Evolutionary conservation across 92 coral and sea anemone species (phyloP).

Genomic region (Porites rus): DNA sequence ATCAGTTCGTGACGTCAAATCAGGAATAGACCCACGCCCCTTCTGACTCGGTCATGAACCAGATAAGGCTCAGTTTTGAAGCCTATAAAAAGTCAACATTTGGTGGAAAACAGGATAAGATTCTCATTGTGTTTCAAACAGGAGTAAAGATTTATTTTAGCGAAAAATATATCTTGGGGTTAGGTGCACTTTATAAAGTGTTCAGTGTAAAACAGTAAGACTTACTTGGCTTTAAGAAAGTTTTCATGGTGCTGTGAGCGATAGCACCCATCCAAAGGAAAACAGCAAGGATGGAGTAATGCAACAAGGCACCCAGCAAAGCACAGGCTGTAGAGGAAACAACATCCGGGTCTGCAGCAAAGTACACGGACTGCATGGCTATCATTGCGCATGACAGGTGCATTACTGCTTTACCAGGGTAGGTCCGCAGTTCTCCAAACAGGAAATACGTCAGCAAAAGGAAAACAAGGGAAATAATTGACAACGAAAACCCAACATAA

Average conservation of each 20-base stretch:
- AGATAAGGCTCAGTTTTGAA: not conserved
- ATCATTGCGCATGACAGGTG: constrained; percentile 47
- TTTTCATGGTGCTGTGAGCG: constrained; percentile 51
- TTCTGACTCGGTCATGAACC: not conserved
- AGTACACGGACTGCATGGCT: constrained; percentile 17
- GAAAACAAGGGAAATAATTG: constrained; percentile 33
- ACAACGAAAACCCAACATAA: constrained; percentile 45
- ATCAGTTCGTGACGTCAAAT: not conserved
- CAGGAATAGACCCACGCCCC: constrained; percentile 10
- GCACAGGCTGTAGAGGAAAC: constrained; percentile 32
- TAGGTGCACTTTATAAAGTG: too few relatives aligned
- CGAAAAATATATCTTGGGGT: not conserved
- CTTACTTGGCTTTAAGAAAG: constrained; percentile 20
- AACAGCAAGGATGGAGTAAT: constrained; percentile 34
- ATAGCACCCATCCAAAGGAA: constrained; percentile 48
- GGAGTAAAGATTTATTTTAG: constrained; percentile 1
- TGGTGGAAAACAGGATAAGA: not conserved
- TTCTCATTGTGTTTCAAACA: not conserved
- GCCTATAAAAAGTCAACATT: not conserved
- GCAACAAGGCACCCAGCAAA: constrained; percentile 35
- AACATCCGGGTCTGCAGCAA: constrained; percentile 10
- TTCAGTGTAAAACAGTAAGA: too few relatives aligned
- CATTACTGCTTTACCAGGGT: constrained; percentile 35
- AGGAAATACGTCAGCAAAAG: constrained; percentile 45
- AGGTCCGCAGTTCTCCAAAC: constrained; percentile 30